A percentile compares a stretch with the other conserved stretches of the same genome.
These are phyloP conservation scores for Nothobranchius furzeri DNA, from an alignment of 2,113 vertebrate species.

Conservation along the genomic window DNA sequence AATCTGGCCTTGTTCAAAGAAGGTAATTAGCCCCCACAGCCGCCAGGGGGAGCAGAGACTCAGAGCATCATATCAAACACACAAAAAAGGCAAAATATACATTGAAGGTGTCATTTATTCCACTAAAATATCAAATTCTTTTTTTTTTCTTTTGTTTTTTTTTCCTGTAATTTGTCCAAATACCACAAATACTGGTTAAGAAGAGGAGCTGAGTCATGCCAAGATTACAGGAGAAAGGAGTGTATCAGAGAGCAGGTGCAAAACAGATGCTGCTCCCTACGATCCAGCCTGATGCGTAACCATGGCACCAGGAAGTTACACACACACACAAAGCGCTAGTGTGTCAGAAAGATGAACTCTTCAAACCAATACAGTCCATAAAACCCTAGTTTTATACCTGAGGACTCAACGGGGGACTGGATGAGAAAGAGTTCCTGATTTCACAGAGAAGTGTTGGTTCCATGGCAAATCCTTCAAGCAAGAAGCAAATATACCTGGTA, in stretches of 20 bases:
- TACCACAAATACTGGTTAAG: background rate
- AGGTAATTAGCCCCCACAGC: background rate
- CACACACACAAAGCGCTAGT: background rate
- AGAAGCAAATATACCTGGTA: too few species aligned
- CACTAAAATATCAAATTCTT: background rate
- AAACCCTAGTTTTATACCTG: background rate
- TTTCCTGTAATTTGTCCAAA: background rate
- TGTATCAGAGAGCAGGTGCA: constrained; percentile 49
- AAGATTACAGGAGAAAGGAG: background rate
- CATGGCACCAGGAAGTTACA: constrained; percentile 53
- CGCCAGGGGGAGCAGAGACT: constrained; percentile 44
- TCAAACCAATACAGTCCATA: background rate
- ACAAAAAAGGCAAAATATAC: background rate
- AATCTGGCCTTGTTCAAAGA: background rate
- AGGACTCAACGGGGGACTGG: background rate
- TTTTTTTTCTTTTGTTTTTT: background rate
- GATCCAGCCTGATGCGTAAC: constrained; percentile 65
- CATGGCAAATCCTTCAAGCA: too few species aligned
- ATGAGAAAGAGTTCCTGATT: background rate
- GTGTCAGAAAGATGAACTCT: background rate
- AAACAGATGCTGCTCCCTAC: constrained; percentile 49
- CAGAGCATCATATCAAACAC: background rate
- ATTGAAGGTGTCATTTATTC: background rate
- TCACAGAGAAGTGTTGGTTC: background rate
- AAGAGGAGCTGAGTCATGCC: background rate